Percentiles rank a stretch among this genome's conserved stretches.
These are phyloP conservation scores for Caenorhabditis panamensis DNA, from an alignment of 2,888 invertebrate genomes.

Conservation along the genomic window DNA sequence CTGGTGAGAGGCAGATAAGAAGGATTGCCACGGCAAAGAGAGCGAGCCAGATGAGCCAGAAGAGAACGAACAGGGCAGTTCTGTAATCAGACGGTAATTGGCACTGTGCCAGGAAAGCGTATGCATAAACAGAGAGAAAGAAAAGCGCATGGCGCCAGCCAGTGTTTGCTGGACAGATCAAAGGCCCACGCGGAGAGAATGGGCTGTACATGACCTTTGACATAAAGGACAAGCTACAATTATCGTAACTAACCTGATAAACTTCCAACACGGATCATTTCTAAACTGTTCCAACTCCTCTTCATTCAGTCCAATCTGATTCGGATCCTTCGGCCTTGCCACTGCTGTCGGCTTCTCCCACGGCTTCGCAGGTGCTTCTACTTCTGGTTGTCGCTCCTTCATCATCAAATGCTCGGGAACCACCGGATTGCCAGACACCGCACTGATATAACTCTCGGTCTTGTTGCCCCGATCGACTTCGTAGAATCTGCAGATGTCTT, in stretches of 20 bases:
- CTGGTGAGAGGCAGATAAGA: constrained; percentile 72
- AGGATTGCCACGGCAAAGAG: constrained; percentile 72
- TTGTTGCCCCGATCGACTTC: constrained; percentile 78
- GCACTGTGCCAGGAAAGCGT: constrained; percentile 13
- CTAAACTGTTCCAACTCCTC: constrained; percentile 67
- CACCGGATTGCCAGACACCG: constrained; percentile 75
- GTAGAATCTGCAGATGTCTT: constrained; percentile 43
- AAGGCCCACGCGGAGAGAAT: constrained; percentile 3
- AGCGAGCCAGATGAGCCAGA: constrained; percentile 75
- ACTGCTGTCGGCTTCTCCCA: constrained; percentile 25
- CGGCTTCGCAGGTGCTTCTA: constrained; percentile 19
- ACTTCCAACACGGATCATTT: constrained; percentile 71
- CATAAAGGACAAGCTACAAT: not conserved
- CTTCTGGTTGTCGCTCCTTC: constrained; percentile 33
- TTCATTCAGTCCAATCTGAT: constrained; percentile 65
- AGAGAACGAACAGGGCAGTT: constrained; percentile 69
- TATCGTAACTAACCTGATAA: constrained; percentile 58
- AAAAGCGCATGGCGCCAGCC: not conserved
- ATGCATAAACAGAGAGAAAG: not conserved
- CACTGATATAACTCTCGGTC: constrained; percentile 78
- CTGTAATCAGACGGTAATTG: constrained; percentile 63
- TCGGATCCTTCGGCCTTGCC: constrained; percentile 38
- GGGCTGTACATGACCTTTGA: constrained; percentile 7
- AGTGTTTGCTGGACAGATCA: constrained; percentile 34
- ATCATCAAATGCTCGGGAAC: constrained; percentile 57